These are phyloP conservation scores for Phenganax subtilis DNA, from an alignment of 92 coral and sea anemone species.

Conservation along the genomic window DNA sequence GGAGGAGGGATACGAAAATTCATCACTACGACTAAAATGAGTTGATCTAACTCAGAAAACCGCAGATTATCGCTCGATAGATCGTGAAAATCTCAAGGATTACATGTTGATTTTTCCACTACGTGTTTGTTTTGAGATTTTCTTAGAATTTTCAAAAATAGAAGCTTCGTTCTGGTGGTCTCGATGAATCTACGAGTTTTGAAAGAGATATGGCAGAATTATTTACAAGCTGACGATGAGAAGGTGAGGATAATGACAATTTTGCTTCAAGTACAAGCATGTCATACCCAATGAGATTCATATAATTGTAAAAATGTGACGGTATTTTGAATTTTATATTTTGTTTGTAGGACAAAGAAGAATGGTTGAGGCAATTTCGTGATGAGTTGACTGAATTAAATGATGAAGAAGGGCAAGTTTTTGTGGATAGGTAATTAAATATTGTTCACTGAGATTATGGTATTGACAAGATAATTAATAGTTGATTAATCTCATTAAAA, in stretches of 20 bases:
- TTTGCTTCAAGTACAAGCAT: not conserved
- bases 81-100: no score
- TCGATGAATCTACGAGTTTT: not conserved
- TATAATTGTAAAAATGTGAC: no score
- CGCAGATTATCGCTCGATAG: no score
- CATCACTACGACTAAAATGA: no score
- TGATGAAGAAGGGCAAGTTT: not conserved
- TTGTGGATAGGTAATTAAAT: slow-evolving; percentile 4
- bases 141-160: not conserved
- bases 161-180: not conserved
- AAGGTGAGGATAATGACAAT: not conserved
- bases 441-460: not conserved
- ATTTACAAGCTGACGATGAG: slow-evolving; percentile 1
- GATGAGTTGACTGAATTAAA: not conserved
- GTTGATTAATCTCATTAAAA: not conserved
- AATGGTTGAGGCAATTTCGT: slow-evolving; percentile 3
- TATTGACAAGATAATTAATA: not conserved
- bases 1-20: no score
- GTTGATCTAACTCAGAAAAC: no score
- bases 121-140: not conserved
- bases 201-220: slow-evolving; percentile 37
- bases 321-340: no score
- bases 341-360: slow-evolving; percentile 28
- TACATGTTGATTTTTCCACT: no score
- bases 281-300: not conserved